These are phyloP conservation scores for Laothoe populi DNA, from an alignment of 2,888 invertebrate genomes.

Conservation along the genomic window DNA sequence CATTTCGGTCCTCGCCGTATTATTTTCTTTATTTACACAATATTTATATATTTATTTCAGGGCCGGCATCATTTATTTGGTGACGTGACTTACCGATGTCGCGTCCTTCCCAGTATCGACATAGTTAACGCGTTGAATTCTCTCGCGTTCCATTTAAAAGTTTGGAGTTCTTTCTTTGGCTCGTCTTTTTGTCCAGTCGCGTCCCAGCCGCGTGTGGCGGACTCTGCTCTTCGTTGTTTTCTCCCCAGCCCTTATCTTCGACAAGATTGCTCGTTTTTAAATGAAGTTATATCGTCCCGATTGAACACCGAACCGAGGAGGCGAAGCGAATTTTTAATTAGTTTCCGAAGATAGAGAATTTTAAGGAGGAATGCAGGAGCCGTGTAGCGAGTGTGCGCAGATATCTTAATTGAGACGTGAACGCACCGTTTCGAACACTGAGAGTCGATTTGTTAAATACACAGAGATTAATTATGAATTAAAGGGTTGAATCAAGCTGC, in stretches of 20 bases:
- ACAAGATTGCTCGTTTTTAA: conserved; percentile 84
- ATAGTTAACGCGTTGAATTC: conserved; percentile 82
- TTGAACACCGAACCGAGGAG: conserved; percentile 77
- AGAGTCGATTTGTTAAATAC: conserved; percentile 73
- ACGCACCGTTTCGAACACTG: conserved; percentile 60
- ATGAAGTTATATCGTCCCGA: conserved; percentile 84
- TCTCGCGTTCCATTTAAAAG: conserved; percentile 82
- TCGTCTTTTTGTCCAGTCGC: conserved; percentile 69
- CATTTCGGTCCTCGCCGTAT: conserved; percentile 78
- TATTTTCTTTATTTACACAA: conserved; percentile 84
- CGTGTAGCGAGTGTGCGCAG: conserved; percentile 71
- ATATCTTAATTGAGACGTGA: conserved; percentile 80
- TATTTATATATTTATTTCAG: conserved; percentile 83
- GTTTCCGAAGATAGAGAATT: conserved; percentile 84
- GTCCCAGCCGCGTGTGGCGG: conserved; percentile 76
- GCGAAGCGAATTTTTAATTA: conserved; percentile 84
- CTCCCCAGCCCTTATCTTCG: conserved; percentile 80
- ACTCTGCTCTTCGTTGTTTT: conserved; percentile 82
- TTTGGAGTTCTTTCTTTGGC: conserved; percentile 72
- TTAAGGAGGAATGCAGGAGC: conserved; percentile 78
- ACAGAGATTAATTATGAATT: conserved; percentile 73
- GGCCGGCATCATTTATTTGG: conserved; percentile 80
- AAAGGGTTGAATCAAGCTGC: conserved; percentile 60
- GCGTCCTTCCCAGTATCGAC: conserved; percentile 84
- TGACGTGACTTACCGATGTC: conserved; percentile 84